Conservation (phyloP, 2,113 vertebrate genomes). For the Chrysochloris asiatica region DNA sequence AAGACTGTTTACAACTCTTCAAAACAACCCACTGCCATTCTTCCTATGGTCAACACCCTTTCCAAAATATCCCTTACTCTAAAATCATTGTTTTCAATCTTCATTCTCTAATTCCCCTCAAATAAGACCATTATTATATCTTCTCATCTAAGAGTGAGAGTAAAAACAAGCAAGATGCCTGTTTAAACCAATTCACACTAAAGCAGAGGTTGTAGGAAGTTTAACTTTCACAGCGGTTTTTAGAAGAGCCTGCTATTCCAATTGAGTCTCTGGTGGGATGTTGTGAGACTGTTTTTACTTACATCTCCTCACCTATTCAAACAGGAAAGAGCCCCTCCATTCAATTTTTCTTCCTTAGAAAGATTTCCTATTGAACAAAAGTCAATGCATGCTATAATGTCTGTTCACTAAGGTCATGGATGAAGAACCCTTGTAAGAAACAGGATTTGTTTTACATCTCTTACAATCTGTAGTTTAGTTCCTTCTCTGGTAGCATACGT, state of each 20-base stretch:
- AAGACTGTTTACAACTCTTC: not conserved
- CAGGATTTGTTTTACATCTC: not conserved
- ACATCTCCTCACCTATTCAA: not conserved
- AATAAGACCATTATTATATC: not conserved
- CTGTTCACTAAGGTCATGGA: not conserved
- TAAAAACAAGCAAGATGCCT: constrained; percentile 6
- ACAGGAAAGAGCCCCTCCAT: not conserved
- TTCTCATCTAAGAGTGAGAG: not conserved
- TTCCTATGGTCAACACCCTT: not conserved
- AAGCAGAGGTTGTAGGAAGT: not conserved
- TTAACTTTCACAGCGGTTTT: not conserved
- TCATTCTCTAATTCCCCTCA: not conserved
- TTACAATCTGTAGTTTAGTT: not conserved
- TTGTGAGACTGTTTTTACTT: not conserved
- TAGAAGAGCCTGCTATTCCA: not conserved
- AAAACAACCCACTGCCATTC: not conserved
- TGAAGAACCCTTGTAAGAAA: not conserved
- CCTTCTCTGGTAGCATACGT: not conserved
- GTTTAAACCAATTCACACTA: not conserved
- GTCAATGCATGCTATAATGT: not conserved
- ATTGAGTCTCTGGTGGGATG: not conserved
- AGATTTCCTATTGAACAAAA: constrained; percentile 5
- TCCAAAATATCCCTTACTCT: not conserved
- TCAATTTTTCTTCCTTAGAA: not conserved
- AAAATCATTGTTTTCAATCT: not conserved